Evolutionary conservation across 2,113 vertebrate species (phyloP).

Genomic region (Ovis aries): ARS-UI_Ramb_v3.0 NC_056065.1:57918501-57919000

Average conservation of each 20-base stretch:
- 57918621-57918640: background rate
- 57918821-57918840: background rate
- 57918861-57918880: background rate
- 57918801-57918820: background rate
- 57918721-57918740: background rate
- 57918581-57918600: background rate
- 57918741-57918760: background rate
- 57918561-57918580: background rate
- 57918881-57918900: background rate
- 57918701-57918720: background rate
- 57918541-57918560: background rate
- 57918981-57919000: fast-evolving
- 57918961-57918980: background rate
- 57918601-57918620: background rate
- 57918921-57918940: background rate
- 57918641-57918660: background rate
- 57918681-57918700: background rate
- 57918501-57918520: background rate
- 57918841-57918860: background rate
- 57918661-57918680: background rate
- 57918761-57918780: background rate
- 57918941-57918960: fast-evolving
- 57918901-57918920: too few species aligned
- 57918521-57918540: background rate
- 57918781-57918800: background rate